Conservation (phyloP, 2,888 invertebrate species). For the Nephrocerus scutellatus region DNA sequence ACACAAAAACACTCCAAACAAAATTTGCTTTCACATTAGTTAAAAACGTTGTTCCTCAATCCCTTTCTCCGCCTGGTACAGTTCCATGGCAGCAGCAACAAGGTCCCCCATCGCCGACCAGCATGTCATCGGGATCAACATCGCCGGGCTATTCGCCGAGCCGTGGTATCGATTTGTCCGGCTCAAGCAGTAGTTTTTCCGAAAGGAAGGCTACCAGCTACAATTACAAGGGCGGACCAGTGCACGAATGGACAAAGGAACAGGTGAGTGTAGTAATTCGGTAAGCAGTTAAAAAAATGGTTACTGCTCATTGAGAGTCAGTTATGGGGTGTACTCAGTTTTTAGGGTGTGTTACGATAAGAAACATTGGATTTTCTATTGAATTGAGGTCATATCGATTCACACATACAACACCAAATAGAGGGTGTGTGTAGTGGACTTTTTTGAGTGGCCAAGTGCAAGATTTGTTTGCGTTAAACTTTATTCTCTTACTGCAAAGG, state of each 20-base stretch:
- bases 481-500: too few species aligned
- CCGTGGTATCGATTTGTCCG: slow-evolving; percentile 51
- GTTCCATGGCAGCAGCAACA: slow-evolving; percentile 56
- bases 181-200: slow-evolving; percentile 58
- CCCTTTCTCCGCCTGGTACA: slow-evolving; percentile 56
- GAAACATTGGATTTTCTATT: too few species aligned
- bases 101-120: slow-evolving; percentile 60
- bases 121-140: slow-evolving; percentile 57
- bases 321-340: too few species aligned
- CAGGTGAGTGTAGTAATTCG: slow-evolving; percentile 52
- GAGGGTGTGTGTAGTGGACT: too few species aligned
- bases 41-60: slow-evolving; percentile 60
- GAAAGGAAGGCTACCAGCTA: slow-evolving; percentile 57
- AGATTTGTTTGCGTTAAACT: too few species aligned
- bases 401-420: too few species aligned
- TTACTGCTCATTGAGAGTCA: neutral
- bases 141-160: slow-evolving; percentile 51
- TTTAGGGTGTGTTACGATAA: too few species aligned
- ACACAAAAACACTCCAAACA: slow-evolving; percentile 14
- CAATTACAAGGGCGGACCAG: slow-evolving; percentile 62
- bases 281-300: neutral
- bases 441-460: too few species aligned
- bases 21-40: too few species aligned
- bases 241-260: slow-evolving; percentile 71
- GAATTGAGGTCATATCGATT: too few species aligned